Evolutionary conservation across 2,797 vertebrate species (phyloP), one percentile per base, ranked within the genome.

Genomic region (Miichthys miiuy): DNA sequence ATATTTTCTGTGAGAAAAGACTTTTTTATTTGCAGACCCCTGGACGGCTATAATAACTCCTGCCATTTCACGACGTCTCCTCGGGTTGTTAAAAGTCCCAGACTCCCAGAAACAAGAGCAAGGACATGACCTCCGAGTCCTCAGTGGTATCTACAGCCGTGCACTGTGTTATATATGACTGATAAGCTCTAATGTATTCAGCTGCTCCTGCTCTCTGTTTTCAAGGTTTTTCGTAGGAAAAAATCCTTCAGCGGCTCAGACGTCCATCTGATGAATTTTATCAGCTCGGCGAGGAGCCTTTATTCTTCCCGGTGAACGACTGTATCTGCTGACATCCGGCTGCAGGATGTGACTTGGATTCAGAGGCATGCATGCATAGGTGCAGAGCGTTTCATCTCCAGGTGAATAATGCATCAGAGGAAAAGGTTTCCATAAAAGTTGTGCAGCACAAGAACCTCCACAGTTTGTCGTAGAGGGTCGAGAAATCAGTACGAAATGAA

Each of bases 361-460:
- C 58, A 72, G 78, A 83, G 57, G 41, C 25, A 14, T 23, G 27
- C 34, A 3, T 18, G 57, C 55, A 66, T 3, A 18, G 68, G 18
- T n/a, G 48, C 56, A 4, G 25, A 27, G 41, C 2, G 16, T 72
- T 78, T 80, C 68, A 79, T 67, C 47, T 71, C 0, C 21, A 46
- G 81, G 69, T 83, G 72, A 77, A 86, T 83, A 77, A 86, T 67
- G 70, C 73, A 72, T 66, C 76, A 65, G n/a, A 72, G 56, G 65
- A 23, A 62, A 62, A 57, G 44, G 61, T 46, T 48, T 68, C 20
- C 18, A 25, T 68, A n/a, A 30, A 62, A 72, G 63, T 13, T 42
- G 16, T n/a, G 30, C n/a, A 21, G 41, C 3, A 38, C 16, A 42
- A 30, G 57, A 48, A 20, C 20, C 67, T n/a, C 11, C 21, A 30